A percentile compares a stretch with the other conserved stretches of the same genome.
These are phyloP conservation scores for Drosophila niveifrons DNA, from an alignment of 2,888 invertebrate genomes.

Conservation along the genomic window DNA sequence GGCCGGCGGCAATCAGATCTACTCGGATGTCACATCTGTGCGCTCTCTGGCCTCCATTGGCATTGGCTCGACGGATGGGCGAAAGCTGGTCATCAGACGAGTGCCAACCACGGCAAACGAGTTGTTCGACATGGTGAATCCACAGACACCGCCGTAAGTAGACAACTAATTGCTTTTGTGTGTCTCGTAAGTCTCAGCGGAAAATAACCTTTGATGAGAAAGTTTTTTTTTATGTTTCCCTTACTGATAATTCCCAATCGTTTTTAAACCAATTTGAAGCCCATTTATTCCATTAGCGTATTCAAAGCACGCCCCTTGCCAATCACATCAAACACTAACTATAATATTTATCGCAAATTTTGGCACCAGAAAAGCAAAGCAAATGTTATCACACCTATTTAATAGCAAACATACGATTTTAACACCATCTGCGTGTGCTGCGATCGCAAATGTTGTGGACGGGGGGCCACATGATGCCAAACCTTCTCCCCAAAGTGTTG, in stretches of 20 bases:
- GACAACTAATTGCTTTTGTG: not conserved
- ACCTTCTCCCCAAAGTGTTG: not conserved
- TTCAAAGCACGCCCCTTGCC: constrained; percentile 38
- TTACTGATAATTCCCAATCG: not conserved
- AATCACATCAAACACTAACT: constrained; percentile 54
- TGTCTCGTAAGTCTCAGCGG: not conserved
- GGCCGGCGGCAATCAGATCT: constrained; percentile 87
- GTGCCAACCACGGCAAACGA: constrained; percentile 95
- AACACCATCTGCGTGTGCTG: constrained; percentile 60
- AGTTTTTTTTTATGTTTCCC: not conserved
- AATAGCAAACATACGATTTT: constrained; percentile 58
- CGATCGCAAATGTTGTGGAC: not conserved
- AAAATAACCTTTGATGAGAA: not conserved
- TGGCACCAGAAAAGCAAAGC: constrained; percentile 65
- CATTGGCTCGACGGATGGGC: constrained; percentile 95
- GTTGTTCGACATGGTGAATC: constrained; percentile 93
- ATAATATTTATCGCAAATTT: constrained; percentile 61
- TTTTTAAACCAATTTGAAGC: not conserved
- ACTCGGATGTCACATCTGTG: constrained; percentile 90
- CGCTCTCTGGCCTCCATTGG: constrained; percentile 93
- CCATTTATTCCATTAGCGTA: constrained; percentile 49
- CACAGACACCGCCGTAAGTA: constrained; percentile 90
- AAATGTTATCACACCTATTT: constrained; percentile 44
- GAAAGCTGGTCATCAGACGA: constrained; percentile 92
- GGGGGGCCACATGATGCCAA: constrained; percentile 48